Evolutionary conservation across 2,888 invertebrate genomes (phyloP), one percentile per base, ranked within the genome.

Genomic region (Bimastos eiseni): DNA sequence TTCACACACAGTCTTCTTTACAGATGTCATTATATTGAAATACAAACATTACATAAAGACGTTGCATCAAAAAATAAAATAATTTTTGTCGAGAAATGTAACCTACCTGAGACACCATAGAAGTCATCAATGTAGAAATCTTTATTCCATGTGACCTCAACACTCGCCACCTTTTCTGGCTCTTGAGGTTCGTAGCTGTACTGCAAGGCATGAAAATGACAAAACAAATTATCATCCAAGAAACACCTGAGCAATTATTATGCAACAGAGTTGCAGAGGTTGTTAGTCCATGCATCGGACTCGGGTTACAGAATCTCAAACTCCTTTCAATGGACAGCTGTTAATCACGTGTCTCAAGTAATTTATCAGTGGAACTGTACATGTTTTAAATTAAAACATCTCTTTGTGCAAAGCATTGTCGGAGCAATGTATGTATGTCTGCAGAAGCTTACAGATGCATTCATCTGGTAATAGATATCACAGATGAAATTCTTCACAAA

Each of bases 111-210:
- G 33, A 90, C 90, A 33, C 90, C 91, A 84, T 90, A 83, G 38
- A 90, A 86, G 90, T 92, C 92, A 86, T 92, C 92, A 11, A 92
- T 83, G 41, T 91, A 89, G 89, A 89, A 91, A 55, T 89, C 90
- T 24, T 44, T 89, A 83, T 92, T 90, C 92, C 92, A 92, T 15
- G 90, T 89, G 13, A 92, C 92, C 55, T 91, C 91, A n/a, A 92
- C 70, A n/a, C 91, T 91, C 36, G 90, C 91, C 36, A 70, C 90
- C 88, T 91, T 92, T 89, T 83, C 83, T 37, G 89, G 90, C 44
- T 91, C 91, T 36, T 89, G 38, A 17, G 90, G 84, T 6, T 83
- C 90, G 89, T 92, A 92, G 21, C 86, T 70, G 55, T 90, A 92
- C 92, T 92, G 90, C 21, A 90, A 91, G 19, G 88, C 33, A 36